Evolutionary conservation across 1,140 invertebrate species (phyloP).

Genomic region (Arion vulgaris): DNA sequence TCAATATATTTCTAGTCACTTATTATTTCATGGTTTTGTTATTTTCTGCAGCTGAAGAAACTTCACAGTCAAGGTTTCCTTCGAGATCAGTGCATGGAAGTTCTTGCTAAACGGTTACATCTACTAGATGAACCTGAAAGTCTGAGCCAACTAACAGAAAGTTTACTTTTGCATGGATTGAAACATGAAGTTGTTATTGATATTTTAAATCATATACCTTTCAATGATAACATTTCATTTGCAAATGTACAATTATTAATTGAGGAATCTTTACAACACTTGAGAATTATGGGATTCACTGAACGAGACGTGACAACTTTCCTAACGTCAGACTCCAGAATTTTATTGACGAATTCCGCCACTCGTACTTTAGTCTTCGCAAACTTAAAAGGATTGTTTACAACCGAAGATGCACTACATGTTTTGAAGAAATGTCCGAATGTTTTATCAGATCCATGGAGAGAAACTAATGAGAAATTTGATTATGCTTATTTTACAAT

Average conservation of each 20-base stretch:
- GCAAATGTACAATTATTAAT: not conserved
- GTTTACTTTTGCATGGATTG: not conserved
- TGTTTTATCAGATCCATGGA: slow-evolving; percentile 15
- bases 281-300: slow-evolving; percentile 10
- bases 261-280: not conserved
- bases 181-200: not conserved
- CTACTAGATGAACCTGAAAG: not conserved
- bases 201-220: slow-evolving; percentile 6
- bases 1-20: too few relatives aligned
- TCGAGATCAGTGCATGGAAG: not conserved
- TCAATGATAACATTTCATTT: not conserved
- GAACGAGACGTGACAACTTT: not conserved
- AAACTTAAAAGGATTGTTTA: slow-evolving; percentile 29
- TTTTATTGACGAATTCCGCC: not conserved
- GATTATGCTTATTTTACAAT: slow-evolving; percentile 31
- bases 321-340: not conserved
- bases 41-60: slow-evolving; percentile 15
- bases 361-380: not conserved
- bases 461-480: slow-evolving; percentile 16
- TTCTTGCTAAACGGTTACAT: not conserved
- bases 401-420: not conserved
- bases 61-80: not conserved
- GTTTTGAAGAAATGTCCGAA: slow-evolving; percentile 8
- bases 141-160: not conserved
- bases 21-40: too few relatives aligned